Conservation (phyloP, 2,113 vertebrate species). For the Passer domesticus region DNA sequence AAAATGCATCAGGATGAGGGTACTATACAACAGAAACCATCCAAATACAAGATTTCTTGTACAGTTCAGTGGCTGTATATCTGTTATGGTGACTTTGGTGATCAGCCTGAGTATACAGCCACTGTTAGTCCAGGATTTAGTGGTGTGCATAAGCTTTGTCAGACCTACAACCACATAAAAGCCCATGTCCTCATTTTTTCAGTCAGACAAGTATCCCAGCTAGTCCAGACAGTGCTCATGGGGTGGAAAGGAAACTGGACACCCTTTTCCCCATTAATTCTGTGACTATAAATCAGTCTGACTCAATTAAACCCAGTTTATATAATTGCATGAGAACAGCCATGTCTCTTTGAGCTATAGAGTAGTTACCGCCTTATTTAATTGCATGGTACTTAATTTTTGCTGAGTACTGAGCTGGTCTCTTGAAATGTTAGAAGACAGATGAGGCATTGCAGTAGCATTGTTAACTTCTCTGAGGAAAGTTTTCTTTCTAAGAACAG, state of each 20-base stretch:
- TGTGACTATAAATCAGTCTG: neutral
- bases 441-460: neutral
- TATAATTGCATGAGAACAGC: neutral
- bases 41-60: accelerated
- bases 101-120: neutral
- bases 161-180: neutral
- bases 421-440: neutral
- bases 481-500: neutral
- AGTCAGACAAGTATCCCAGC: neutral
- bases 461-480: neutral
- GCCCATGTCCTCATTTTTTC: neutral
- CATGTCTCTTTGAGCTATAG: neutral
- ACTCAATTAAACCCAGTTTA: neutral
- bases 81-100: neutral
- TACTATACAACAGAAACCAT: neutral
- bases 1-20: neutral
- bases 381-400: neutral
- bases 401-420: neutral
- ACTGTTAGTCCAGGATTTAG: neutral
- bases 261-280: neutral
- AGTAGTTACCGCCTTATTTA: neutral
- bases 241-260: neutral
- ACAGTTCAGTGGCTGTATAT: neutral
- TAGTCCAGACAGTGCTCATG: neutral
- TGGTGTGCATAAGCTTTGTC: neutral